Conservation (phyloP, 1,140 invertebrate genomes). For the Drosophila parabipectinata region DNA sequence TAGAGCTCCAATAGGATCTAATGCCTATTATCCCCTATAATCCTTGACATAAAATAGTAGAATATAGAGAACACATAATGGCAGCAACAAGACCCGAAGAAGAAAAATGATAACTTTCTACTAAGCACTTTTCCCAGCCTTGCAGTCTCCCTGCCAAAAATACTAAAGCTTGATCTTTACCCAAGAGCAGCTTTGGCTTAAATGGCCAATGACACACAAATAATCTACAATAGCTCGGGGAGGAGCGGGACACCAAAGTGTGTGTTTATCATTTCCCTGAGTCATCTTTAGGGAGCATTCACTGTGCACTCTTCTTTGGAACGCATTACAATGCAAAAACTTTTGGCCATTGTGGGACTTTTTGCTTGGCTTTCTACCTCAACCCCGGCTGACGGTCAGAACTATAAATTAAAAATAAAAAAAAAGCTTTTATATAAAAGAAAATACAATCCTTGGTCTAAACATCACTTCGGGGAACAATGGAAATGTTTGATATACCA, state of each 20-base stretch:
- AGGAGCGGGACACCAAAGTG: neutral
- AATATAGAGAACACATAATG: neutral
- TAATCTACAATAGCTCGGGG: slow-evolving; percentile 32
- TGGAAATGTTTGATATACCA: slow-evolving; percentile 48
- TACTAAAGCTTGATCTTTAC: slow-evolving; percentile 11
- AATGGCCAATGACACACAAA: slow-evolving; percentile 52
- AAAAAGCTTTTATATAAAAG: slow-evolving; percentile 9
- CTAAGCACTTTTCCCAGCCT: slow-evolving; percentile 23
- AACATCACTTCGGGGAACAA: slow-evolving; percentile 57
- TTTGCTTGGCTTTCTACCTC: slow-evolving; percentile 40
- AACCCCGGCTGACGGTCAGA: slow-evolving; percentile 8
- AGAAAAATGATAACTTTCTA: slow-evolving; percentile 34
- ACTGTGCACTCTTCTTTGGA: slow-evolving; percentile 43
- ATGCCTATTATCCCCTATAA: no score
- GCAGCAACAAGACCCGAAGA: slow-evolving; percentile 14
- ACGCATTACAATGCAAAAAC: slow-evolving; percentile 68
- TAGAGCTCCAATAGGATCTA: no score
- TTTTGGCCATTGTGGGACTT: slow-evolving; percentile 28
- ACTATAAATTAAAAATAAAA: slow-evolving; percentile 61
- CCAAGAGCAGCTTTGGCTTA: slow-evolving; percentile 30
- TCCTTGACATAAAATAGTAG: no score
- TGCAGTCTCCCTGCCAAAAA: slow-evolving; percentile 9
- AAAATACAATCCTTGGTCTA: slow-evolving; percentile 18
- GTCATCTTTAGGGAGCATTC: slow-evolving; percentile 57
- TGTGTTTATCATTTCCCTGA: slow-evolving; percentile 37